phyloP scores from a whole-genome alignment of 2,888 invertebrate species.

The Lordiphosa fenestrarum region DNA sequence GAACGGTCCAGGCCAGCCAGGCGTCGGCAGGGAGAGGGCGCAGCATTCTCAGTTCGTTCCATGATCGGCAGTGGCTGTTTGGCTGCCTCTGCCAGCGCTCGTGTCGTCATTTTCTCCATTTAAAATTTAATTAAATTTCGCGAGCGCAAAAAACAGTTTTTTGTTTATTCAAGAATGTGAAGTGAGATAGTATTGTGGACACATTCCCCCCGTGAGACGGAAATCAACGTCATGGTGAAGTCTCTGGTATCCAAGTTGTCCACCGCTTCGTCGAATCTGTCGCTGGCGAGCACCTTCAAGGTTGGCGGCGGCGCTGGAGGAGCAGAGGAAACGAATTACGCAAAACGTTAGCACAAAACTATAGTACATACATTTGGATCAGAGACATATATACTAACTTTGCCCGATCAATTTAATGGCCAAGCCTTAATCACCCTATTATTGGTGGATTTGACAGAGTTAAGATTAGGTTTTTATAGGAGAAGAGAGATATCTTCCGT shows the following conservation, averaged over 20 bases:
- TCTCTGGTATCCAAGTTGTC: constrained; percentile 78
- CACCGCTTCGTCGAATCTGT: constrained; percentile 76
- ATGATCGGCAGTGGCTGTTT: constrained; percentile 43
- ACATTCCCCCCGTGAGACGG: constrained; percentile 17
- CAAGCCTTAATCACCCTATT: no score
- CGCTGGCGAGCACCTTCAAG: constrained; percentile 73
- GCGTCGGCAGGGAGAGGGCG: constrained; percentile 2
- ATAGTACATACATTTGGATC: constrained; percentile 9
- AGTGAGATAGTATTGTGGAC: constrained; percentile 28
- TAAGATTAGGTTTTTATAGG: no score
- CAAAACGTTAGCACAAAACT: constrained; percentile 67
- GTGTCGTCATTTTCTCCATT: constrained; percentile 21
- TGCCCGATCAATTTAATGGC: constrained; percentile 6
- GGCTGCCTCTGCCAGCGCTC: constrained; percentile 12
- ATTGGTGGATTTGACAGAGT: no score
- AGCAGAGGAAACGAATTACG: constrained; percentile 71
- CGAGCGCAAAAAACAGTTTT: constrained; percentile 19
- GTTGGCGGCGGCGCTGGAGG: constrained; percentile 43
- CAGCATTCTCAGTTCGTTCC: constrained; percentile 42
- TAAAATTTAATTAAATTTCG: constrained; percentile 30
- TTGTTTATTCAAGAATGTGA: constrained; percentile 32
- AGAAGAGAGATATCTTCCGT: no score
- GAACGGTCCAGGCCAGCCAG: not conserved
- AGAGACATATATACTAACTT: constrained; percentile 6
- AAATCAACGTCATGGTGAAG: constrained; percentile 71